Conservation (phyloP, 1,140 invertebrate species). For the Scaptomyza pallida region DNA sequence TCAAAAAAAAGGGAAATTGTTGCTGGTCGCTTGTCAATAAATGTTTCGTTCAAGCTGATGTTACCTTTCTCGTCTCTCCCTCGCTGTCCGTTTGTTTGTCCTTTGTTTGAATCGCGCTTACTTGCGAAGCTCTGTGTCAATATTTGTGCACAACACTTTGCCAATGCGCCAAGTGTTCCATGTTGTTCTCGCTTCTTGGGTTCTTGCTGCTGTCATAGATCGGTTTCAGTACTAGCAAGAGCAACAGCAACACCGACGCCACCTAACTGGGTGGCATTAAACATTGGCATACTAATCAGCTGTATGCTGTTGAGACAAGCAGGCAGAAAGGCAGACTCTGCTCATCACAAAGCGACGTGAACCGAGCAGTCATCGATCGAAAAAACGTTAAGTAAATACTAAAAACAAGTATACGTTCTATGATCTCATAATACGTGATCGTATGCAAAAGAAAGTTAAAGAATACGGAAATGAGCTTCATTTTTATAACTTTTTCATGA, state of each 20-base stretch:
- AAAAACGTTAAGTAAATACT: slow-evolving; percentile 18
- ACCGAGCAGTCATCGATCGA: slow-evolving; percentile 21
- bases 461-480: neutral
- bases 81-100: slow-evolving; percentile 59
- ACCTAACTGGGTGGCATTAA: slow-evolving; percentile 39
- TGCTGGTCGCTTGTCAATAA: slow-evolving; percentile 35
- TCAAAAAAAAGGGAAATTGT: slow-evolving; percentile 22
- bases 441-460: neutral
- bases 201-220: slow-evolving; percentile 1
- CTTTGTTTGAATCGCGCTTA: slow-evolving; percentile 80
- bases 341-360: slow-evolving; percentile 2
- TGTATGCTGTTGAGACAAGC: no score
- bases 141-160: slow-evolving; percentile 79
- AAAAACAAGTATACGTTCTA: neutral
- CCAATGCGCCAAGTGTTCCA: slow-evolving; percentile 73
- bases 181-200: slow-evolving; percentile 15
- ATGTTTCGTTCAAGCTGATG: slow-evolving; percentile 20
- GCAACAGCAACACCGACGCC: neutral
- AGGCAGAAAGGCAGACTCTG: neutral
- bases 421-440: slow-evolving; percentile 13
- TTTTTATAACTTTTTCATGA: neutral
- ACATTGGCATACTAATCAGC: slow-evolving; percentile 35
- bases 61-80: slow-evolving; percentile 1
- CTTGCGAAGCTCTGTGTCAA: slow-evolving; percentile 78
- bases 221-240: slow-evolving; percentile 2